Base-by-base conservation (phyloP, 2,797 vertebrate genomes). In the Rhyacichthys aspro region DNA sequence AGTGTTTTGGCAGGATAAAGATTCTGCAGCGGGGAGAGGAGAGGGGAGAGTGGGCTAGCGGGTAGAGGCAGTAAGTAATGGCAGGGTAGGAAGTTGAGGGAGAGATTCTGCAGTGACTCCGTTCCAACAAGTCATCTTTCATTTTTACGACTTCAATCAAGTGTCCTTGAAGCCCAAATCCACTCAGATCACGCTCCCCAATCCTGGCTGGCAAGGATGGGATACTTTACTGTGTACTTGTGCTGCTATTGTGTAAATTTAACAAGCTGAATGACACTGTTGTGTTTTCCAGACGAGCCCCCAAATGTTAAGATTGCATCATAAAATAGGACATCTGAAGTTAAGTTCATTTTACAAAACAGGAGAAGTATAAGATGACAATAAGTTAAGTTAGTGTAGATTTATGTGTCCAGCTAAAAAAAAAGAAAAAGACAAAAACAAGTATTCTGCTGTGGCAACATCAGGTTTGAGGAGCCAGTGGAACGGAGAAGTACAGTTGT, bases 131-230 rank as follows among this genome's bases (percentile, higher is more conserved):
- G 83, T 85, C 83, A 85, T 91, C 78, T 88, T 84, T 91, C 89
- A 90, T 88, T 89, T 91, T 89, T 88, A 90, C 63, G 79, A 74
- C 84, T 89, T 84, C 85, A 84, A 85, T 89, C 87, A 88, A 88
- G 71, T 72, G 88, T 89, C 88, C 87, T 91, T 89, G 87, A 86
- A 83, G 76, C 73, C 63, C 67, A 85, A 86, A 83, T 86, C 70
- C 52, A 78, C 81, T 64, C 49, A 36, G 76, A 86, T 83, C 82
- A 57, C 63, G 66, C 69, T 43, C 76, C 71, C 61, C 58, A 52
- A 70, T 82, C 67, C 68, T 39, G 66, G 63, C 79, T 63, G n/a
- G 60, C 19, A 67, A 55, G 58, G 63, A 61, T 43, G 50, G 17
- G 68, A 68, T 76, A 56, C 74, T 46, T 67, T 76, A 76, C 58